Base-by-base conservation (phyloP, 2,888 invertebrate species). In the Mamestra brassicae region DNA sequence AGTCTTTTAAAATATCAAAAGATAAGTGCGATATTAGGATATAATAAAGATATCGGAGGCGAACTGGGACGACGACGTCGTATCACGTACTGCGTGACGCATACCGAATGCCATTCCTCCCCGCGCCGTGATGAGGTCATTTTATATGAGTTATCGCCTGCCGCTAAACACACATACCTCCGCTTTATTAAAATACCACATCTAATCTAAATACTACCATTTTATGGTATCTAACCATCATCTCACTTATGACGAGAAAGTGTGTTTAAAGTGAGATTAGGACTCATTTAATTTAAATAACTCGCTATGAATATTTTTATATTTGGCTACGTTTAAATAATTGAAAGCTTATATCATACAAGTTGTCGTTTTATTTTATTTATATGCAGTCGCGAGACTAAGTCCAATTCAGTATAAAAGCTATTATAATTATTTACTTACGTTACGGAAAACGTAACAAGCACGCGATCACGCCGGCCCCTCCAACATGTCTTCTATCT, bases 21-120 rank as follows among this genome's bases (percentile, higher is more conserved):
- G 71, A 80, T 78, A 85, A 78, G 50, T 50, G 50, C 67, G 72
- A 72, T 81, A 78, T 83, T 77, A 76, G 65, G 76, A 80, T 84
- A 85, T 83, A 77, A 80, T 82, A 86, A 77, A 78, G 80, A 86
- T 87, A 85, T 76, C 62, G 78, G 71, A 76, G 78, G 78, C 80
- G 84, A 91, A 91, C 85, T 90, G 85, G 91, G 88, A 89, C 91
- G 89, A 89, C 91, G 89, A 17, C 83, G 88, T 87, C 83, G 83
- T 86, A 91, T 91, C 94, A 94, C 94, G 94, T 94, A 87, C 87
- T 84, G 81, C 71, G 83, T 89, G 92, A 90, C 91, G 90, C 92
- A 91, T 91, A 87, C 93, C 90, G 84, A 88, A 89, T 90, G 89
- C 92, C 94, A 91, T 91, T 90, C 92, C 87, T 47, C 4, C 47